Evolutionary conservation across 1,140 invertebrate genomes (phyloP), one percentile per base, ranked within the genome.

Genomic region (Gonatopus flavifemur): DNA sequence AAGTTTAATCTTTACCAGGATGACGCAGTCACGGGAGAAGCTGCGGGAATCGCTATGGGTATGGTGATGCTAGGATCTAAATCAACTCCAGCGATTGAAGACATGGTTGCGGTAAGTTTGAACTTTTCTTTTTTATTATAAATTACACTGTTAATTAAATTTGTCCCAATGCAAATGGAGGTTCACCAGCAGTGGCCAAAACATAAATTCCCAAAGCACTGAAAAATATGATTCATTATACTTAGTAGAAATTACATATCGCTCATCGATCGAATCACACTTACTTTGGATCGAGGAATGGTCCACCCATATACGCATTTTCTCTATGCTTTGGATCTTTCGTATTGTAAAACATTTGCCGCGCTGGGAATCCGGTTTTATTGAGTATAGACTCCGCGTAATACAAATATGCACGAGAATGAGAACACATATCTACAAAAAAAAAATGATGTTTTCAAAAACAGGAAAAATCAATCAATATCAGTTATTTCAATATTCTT

Each of bases 1-100:
- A 98, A 98, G 70, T 94, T 94, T 66, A 97, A 96, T 76, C 81
- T 99, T 22, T 98, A 96, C 71, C 94, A 98, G 83, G 96, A 99
- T 79, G 97, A 99, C 80, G 98, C 98, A 4, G 93, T 98, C 0
- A 96, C 94, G 30, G 96, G 94, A 20, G 98, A 99, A 82, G 96
- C 96, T 18, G 96, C 97, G 51, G 96, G 94, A 48, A 90, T 98
- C 36, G 91, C 93, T 3, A 98, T 99, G 94, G 96, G 98, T 36
- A 88, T 99, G 83, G 94, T 98, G 0, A 98, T 98, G 96, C 77
- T 98, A 49, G 97, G 96, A 2, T 96, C 95, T 0, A 91, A 94
- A 69, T 87, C 91, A 61, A 84, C 87, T 1, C 83, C 87, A 48
- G 91, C 91, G 5, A 93, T 98, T 52, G 88, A 94, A 75, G 96